Percentiles rank a stretch among this genome's conserved stretches.
These are phyloP conservation scores for Pitangus sulphuratus DNA, from an alignment of 2,797 vertebrate genomes.

Conservation along the genomic window DNA sequence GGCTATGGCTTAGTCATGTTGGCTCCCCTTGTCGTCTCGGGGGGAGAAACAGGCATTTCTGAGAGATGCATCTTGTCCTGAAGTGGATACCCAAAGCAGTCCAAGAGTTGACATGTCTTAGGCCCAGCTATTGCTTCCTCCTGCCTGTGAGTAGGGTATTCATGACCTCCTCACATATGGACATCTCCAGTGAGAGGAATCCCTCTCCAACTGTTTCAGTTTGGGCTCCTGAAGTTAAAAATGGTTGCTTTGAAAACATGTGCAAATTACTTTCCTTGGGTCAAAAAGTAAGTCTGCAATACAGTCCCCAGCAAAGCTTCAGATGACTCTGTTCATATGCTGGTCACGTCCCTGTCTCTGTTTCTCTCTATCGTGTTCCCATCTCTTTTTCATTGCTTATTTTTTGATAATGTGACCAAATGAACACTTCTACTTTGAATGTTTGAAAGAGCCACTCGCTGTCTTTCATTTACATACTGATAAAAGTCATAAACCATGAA, in stretches of 20 bases:
- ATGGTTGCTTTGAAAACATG: background rate
- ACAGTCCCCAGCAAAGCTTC: background rate
- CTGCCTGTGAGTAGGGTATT: fast-evolving
- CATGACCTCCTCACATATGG: fast-evolving
- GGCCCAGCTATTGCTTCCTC: background rate
- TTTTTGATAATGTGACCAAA: background rate
- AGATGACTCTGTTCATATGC: background rate
- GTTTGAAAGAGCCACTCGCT: background rate
- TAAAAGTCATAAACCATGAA: conserved; percentile 34
- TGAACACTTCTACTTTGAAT: background rate
- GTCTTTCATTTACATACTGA: conserved; percentile 21
- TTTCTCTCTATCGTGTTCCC: background rate
- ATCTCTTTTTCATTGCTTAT: background rate
- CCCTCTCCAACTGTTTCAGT: background rate
- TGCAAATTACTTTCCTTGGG: background rate
- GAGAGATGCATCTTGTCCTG: background rate
- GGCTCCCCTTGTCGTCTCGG: background rate
- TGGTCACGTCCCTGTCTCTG: background rate
- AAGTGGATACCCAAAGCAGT: background rate
- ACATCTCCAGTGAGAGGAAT: background rate
- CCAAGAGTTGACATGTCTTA: background rate
- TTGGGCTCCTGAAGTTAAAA: background rate
- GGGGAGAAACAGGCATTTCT: background rate
- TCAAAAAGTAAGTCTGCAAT: background rate
- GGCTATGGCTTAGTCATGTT: fast-evolving